phyloP scores from a whole-genome alignment of 2,888 invertebrate species.

The Andrena flavipes region DNA sequence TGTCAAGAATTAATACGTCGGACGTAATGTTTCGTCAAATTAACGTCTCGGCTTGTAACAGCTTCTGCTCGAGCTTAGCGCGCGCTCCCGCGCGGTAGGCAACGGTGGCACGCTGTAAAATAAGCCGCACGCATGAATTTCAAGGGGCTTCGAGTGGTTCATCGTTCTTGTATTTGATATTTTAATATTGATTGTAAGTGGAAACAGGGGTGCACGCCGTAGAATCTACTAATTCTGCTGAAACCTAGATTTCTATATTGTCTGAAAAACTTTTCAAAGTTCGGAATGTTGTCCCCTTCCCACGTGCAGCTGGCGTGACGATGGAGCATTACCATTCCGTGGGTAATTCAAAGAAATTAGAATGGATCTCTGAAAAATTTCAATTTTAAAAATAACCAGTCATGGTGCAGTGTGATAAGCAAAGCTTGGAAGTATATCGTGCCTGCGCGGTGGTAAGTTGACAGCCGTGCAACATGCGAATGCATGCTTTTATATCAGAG shows the following conservation, averaged over 20 bases:
- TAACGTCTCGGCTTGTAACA: constrained; percentile 11
- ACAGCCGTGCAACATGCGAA: background rate
- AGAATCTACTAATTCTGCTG: too few relatives aligned
- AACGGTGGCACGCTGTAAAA: constrained; percentile 27
- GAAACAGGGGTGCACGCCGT: too few relatives aligned
- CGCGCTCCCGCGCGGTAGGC: background rate
- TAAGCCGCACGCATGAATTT: constrained; percentile 2
- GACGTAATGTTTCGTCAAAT: constrained; percentile 37
- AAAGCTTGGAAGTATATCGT: background rate
- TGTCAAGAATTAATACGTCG: constrained; percentile 37
- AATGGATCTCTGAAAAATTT: background rate
- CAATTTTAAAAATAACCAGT: constrained; percentile 2
- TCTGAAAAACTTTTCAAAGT: too few relatives aligned
- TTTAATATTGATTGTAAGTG: too few relatives aligned
- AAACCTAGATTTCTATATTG: too few relatives aligned
- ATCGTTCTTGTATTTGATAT: too few relatives aligned
- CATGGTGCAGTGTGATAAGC: background rate
- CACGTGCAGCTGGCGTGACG: too few relatives aligned
- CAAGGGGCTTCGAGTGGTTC: too few relatives aligned
- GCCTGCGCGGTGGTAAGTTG: background rate
- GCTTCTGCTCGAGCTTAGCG: background rate
- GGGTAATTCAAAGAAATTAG: background rate
- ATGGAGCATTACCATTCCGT: background rate
- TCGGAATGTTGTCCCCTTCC: too few relatives aligned
- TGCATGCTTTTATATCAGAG: background rate